Conservation (phyloP, 2,797 vertebrate genomes). For the Kryptopterus vitreolus region DNA sequence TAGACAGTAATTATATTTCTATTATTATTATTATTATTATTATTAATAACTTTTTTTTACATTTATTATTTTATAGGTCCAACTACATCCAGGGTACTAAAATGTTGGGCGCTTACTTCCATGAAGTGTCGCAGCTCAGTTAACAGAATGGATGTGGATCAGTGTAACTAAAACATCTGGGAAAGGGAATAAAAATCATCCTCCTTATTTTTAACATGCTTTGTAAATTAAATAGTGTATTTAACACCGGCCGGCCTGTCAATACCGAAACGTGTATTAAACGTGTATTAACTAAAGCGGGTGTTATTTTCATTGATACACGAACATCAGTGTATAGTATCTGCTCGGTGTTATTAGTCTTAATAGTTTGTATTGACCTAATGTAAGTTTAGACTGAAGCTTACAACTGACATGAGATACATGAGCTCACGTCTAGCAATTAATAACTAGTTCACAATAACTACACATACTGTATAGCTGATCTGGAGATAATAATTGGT, state of each 20-base stretch:
- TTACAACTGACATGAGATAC: no score
- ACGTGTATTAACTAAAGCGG: background rate
- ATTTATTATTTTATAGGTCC: constrained; percentile 66
- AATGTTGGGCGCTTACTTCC: constrained; percentile 90
- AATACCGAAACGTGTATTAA: background rate
- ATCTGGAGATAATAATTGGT: background rate
- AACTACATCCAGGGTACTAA: constrained; percentile 95
- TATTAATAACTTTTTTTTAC: background rate
- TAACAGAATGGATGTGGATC: constrained; percentile 55
- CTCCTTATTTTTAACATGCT: background rate
- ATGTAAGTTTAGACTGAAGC: background rate
- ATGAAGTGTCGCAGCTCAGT: constrained; percentile 87
- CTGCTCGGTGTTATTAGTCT: no score
- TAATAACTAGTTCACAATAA: background rate
- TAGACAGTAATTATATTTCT: background rate
- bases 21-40: background rate
- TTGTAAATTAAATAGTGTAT: background rate
- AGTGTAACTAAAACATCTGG: background rate
- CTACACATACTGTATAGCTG: background rate
- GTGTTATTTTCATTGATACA: background rate
- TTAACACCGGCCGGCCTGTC: background rate
- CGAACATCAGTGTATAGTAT: background rate
- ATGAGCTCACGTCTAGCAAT: background rate
- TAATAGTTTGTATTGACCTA: no score
- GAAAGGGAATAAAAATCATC: background rate